A percentile compares a stretch with the other conserved stretches of the same genome.
phyloP scores from a whole-genome alignment of 2,113 vertebrate species.

The Anolis sagrei region DNA sequence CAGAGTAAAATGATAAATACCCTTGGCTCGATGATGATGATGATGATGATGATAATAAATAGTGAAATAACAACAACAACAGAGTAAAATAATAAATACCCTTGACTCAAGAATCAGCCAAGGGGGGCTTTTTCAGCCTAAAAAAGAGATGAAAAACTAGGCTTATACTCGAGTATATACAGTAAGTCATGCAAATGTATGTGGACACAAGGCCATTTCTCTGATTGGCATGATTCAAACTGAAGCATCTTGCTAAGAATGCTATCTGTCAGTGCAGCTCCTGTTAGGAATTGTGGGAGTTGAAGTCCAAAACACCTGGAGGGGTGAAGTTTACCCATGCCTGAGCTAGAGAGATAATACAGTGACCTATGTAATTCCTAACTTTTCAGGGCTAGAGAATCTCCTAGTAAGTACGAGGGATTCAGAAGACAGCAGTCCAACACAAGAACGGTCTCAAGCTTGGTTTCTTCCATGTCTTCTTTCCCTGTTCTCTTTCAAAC shows the following conservation, averaged over 20 bases:
- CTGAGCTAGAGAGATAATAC: background rate
- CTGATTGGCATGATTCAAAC: background rate
- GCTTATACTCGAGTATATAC: no score
- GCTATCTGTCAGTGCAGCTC: fast-evolving
- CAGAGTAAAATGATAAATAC: no score
- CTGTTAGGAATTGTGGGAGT: background rate
- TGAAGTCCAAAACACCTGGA: no score
- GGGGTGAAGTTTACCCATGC: no score
- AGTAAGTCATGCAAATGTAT: background rate
- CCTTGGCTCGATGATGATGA: no score
- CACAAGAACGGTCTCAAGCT: background rate
- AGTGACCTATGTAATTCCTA: background rate
- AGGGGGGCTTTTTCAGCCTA: no score
- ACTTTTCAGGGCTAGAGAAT: background rate
- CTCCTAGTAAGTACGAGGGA: background rate
- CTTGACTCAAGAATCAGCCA: no score
- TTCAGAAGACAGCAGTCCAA: background rate
- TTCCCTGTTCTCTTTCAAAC: background rate
- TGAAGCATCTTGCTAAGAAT: background rate
- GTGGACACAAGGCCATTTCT: background rate
- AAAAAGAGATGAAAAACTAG: no score
- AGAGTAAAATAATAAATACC: no score
- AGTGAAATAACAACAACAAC: no score
- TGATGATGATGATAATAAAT: no score
- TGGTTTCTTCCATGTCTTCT: background rate